Evolutionary conservation across 2,797 vertebrate genomes (phyloP), one percentile per base, ranked within the genome.

Genomic region (Brachyrhaphis roseni): DNA sequence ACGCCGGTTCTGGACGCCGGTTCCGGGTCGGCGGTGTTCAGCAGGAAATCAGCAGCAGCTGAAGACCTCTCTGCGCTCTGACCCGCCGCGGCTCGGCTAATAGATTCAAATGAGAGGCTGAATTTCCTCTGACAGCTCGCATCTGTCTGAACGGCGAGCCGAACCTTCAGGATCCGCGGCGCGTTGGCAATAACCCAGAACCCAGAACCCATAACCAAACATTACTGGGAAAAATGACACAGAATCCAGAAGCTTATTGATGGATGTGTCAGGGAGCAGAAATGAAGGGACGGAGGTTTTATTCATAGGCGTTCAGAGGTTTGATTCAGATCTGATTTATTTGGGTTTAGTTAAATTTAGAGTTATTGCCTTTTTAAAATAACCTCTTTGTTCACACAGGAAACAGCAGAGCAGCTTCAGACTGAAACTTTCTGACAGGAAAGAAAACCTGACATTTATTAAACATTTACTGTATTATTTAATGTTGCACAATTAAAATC

Each of bases 111-210:
- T 66, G 93, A 94, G 91, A 72, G 71, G 72, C 43, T 92, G 87
- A 84, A 94, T 95, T 93, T 88, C 84, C 91, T 91, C 47, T 93
- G 95, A 95, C 94, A 95, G 94, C 90, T 0, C 49, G 86, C 94
- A 94, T 96, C 95, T 95, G 95, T 95, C 94, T 91, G 90, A 77
- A 15, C 81, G 77, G 82, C 79, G 2, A 78, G 84, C 46, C 6
- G 75, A 80, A 79, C 78, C 79, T 46, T 66, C 13, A 43, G 82
- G 82, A 81, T 87, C 80, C 55, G 74, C 45, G 1, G 71, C 39
- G 82, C 84, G 1, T 71, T 72, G 51, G 47, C 81, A 89, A 90
- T 91, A 90, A 90, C 13, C 55, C 85, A 51, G n/a, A 26, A 57
- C 77, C 66, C 43, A 12, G 43, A 90, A 90, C n/a, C 53, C 85